Percentiles rank a stretch among this genome's conserved stretches.
phyloP scores from a whole-genome alignment of 2,113 vertebrate species.

The Arvicanthis niloticus region DNA sequence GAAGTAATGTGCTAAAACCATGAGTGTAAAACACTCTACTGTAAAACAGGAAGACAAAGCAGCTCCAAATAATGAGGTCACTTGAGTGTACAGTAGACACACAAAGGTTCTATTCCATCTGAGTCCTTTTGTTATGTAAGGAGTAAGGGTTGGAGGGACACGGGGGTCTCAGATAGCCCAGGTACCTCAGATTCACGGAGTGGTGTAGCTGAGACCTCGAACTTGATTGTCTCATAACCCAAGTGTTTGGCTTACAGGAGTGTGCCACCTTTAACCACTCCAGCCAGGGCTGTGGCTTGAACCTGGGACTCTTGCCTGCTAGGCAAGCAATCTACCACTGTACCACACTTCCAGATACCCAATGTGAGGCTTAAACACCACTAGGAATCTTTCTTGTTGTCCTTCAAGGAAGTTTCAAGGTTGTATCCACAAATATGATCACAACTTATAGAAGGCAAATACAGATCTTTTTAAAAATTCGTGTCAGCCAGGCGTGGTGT shows the following conservation, averaged over 20 bases:
- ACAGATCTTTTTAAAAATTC: neutral
- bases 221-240: too few species aligned
- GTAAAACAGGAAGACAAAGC: constrained; percentile 49
- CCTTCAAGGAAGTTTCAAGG: neutral
- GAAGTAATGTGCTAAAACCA: constrained; percentile 87
- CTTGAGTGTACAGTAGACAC: constrained; percentile 50
- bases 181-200: too few species aligned
- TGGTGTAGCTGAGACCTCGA: too few species aligned
- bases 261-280: neutral
- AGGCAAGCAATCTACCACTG: neutral
- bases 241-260: too few species aligned
- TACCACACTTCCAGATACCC: too few species aligned
- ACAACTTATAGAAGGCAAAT: neutral
- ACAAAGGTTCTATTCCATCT: neutral
- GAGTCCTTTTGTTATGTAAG: neutral
- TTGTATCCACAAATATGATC: neutral
- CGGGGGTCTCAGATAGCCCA: neutral
- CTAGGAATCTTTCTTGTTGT: neutral
- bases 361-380: neutral
- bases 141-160: neutral
- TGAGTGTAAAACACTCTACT: constrained; percentile 76
- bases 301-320: neutral
- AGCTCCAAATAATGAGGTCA: constrained; percentile 49
- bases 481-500: neutral
- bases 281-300: too few species aligned